Base-by-base conservation (phyloP, 2,888 invertebrate genomes). In the Eilema depressum region DNA sequence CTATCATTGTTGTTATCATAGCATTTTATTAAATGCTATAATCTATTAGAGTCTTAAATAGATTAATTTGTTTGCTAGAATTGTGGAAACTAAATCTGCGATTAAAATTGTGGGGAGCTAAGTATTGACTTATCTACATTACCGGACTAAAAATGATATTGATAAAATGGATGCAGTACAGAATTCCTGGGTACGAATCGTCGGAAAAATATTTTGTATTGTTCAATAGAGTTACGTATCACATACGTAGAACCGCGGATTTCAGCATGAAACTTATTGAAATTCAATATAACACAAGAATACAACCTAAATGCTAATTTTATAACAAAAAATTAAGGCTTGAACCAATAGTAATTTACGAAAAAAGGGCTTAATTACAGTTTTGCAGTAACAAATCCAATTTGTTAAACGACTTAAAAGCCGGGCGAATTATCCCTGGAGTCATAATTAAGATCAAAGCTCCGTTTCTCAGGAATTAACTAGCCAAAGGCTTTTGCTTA, bases 391-490 rank as follows among this genome's bases (percentile, higher is more conserved):
- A 41, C 41, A 41, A 63, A 41, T 41, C 63, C 26, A 41, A 63
- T 63, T 63, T 63, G 41, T 25, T 64, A 26, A 59, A 53, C 23
- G 70, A 61, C 17, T 53, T 62, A 62, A 70, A 60, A 37, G 0
- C 3, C 30, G 37, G 7, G 26, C n/a, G 28, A 53, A 64, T 64
- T 56, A 56, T 8, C 28, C 53, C 53, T 65, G 26, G n/a, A 30
- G 53, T 11, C 8, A 56, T 65, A 65, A 65, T 65, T 65, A 65
- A n/a, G 28, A 20, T 47, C 53, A 30, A 65, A 65, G 20, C 26
- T 17, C 26, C 47, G 11, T 2, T 28, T 53, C 20, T 20, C 53
- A 28, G 11, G 26, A 53, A n/a, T 3, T 20, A 26, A 63, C 63
- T n/a, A 26, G 11, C 28, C 3, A 20, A 53, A 64, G 53, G 17